Evolutionary conservation across 30 jellyfish, hydroid and myxozoan species (phyloP).

Genomic region (Chironex yamaguchii): DNA sequence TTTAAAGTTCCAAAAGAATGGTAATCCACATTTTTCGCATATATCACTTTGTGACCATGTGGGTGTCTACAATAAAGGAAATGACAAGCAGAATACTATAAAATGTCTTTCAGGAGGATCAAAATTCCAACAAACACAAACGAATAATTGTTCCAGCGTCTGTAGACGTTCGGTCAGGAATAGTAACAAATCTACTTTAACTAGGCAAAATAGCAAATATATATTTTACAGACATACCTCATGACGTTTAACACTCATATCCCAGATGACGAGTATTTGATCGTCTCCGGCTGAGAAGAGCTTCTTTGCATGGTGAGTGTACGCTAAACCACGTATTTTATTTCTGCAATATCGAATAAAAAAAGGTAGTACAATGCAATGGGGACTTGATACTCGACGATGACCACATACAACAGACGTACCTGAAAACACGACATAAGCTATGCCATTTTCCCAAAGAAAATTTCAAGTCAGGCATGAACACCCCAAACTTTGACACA

Average conservation of each 20-base stretch:
- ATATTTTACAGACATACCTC: too few species aligned
- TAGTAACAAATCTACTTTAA: not conserved
- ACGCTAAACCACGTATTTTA: slow-evolving; percentile 74
- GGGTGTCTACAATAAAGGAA: slow-evolving; percentile 80
- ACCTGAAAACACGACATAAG: not conserved
- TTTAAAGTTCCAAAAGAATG: slow-evolving; percentile 97
- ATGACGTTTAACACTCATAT: slow-evolving; percentile 81
- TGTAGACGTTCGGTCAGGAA: not conserved
- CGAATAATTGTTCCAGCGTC: too few species aligned
- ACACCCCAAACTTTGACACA: too few species aligned
- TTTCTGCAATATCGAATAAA: too few species aligned
- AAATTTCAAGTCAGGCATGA: too few species aligned
- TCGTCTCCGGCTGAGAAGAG: slow-evolving; percentile 90
- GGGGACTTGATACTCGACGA: too few species aligned
- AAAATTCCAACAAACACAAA: too few species aligned
- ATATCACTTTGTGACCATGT: slow-evolving; percentile 98
- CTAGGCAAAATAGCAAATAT: too few species aligned
- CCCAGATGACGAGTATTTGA: slow-evolving; percentile 86
- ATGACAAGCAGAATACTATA: not conserved
- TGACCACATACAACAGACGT: not conserved
- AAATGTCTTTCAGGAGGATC: too few species aligned
- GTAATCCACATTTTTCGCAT: slow-evolving; percentile 95
- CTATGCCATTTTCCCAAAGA: too few species aligned
- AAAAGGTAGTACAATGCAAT: too few species aligned
- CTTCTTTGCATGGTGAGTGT: slow-evolving; percentile 72